Evolutionary conservation across 2,113 vertebrate species (phyloP).

Genomic region (Marmota monax): DNA sequence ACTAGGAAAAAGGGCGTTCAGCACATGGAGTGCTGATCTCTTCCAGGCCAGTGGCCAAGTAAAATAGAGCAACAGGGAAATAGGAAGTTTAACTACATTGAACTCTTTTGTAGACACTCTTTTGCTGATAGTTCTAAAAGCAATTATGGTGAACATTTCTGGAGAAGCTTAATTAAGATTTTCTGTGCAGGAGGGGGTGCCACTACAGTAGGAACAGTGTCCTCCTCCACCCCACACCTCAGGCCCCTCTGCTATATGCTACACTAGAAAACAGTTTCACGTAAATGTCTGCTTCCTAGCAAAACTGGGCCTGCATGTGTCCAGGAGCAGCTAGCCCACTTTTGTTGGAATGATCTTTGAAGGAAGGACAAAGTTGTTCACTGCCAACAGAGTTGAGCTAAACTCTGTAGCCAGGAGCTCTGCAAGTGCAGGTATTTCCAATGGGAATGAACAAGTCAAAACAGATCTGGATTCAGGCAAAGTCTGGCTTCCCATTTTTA

Average conservation of each 20-base stretch:
- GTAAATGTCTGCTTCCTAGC: conserved; percentile 31
- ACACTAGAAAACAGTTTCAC: conserved; percentile 23
- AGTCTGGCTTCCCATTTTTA: conserved; percentile 61
- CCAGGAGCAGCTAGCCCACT: conserved; percentile 41
- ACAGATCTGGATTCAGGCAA: conserved; percentile 26
- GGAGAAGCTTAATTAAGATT: too few relatives aligned
- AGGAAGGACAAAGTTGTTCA: conserved; percentile 18
- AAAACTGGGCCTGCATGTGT: not conserved
- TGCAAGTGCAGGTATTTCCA: not conserved
- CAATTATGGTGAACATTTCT: too few relatives aligned
- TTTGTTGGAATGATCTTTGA: conserved; percentile 12
- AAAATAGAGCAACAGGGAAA: too few relatives aligned
- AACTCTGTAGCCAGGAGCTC: not conserved
- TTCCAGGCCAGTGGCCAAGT: too few relatives aligned
- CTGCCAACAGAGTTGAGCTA: not conserved
- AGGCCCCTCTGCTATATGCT: not conserved
- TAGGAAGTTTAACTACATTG: too few relatives aligned
- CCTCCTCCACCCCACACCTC: not conserved
- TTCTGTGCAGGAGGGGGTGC: too few relatives aligned
- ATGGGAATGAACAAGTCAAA: conserved; percentile 20
- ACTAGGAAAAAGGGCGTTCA: too few relatives aligned
- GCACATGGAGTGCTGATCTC: too few relatives aligned
- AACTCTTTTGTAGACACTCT: too few relatives aligned
- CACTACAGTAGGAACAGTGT: not conserved
- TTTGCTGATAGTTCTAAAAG: too few relatives aligned